Percentiles rank a stretch among this genome's conserved stretches.
Conservation (phyloP, 2,888 invertebrate species). For the Dryadula phaetusa region DNA sequence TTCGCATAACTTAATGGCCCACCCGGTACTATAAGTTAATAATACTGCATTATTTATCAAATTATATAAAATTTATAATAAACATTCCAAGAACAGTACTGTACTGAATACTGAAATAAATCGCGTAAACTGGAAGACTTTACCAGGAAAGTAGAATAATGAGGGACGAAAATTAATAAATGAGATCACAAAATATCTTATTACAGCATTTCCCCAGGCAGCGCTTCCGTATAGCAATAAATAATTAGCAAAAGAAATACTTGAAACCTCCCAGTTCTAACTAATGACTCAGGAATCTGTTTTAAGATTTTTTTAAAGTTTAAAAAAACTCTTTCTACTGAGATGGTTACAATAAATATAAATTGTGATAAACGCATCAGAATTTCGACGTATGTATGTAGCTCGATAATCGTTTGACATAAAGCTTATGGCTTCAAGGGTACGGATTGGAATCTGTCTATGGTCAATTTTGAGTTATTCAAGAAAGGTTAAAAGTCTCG, state of each 20-base stretch:
- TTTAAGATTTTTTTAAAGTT: background rate
- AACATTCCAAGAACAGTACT: constrained; percentile 4
- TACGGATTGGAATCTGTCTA: too few relatives aligned
- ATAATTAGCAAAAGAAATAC: constrained; percentile 71
- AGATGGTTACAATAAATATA: too few relatives aligned
- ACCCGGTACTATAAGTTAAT: background rate
- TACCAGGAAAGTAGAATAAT: constrained; percentile 54
- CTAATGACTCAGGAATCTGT: constrained; percentile 9
- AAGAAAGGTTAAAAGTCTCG: background rate
- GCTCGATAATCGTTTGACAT: too few relatives aligned
- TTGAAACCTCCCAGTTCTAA: constrained; percentile 19
- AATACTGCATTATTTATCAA: background rate
- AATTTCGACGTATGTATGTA: too few relatives aligned
- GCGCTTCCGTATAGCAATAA: constrained; percentile 59
- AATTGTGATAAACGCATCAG: too few relatives aligned
- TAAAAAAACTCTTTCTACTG: too few relatives aligned
- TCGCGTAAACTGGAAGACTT: background rate
- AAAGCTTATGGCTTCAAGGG: too few relatives aligned
- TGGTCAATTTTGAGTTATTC: too few relatives aligned
- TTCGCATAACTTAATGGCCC: too few relatives aligned
- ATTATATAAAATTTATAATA: background rate
- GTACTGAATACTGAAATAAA: background rate
- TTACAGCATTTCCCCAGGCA: constrained; percentile 65
- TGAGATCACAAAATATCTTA: constrained; percentile 77
- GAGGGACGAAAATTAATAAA: constrained; percentile 65